Evolutionary conservation across 2,888 invertebrate genomes (phyloP).

Genomic region (Drosophila quinaria): DNA sequence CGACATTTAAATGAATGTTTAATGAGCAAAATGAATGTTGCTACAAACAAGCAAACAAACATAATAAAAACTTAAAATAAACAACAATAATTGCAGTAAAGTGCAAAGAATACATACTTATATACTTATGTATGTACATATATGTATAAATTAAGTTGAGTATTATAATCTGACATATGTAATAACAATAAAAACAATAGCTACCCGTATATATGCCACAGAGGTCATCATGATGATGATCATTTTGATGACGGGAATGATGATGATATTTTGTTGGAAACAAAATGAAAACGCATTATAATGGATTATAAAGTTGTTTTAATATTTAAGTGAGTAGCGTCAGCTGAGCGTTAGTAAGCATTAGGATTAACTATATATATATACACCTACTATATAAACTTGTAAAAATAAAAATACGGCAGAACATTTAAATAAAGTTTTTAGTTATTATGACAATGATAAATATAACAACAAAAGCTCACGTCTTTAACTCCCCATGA

Average conservation of each 20-base stretch:
- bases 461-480: slow-evolving; percentile 56
- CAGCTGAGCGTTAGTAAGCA: slow-evolving; percentile 70
- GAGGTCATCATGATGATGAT: slow-evolving; percentile 6
- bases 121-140: slow-evolving; percentile 42
- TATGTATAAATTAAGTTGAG: slow-evolving; percentile 58
- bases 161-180: slow-evolving; percentile 62
- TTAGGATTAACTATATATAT: slow-evolving; percentile 58
- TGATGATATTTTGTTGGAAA: slow-evolving; percentile 72
- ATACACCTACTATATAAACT: slow-evolving; percentile 32
- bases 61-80: slow-evolving; percentile 28
- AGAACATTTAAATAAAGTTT: slow-evolving; percentile 74
- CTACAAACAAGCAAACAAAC: slow-evolving; percentile 21
- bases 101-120: slow-evolving; percentile 57
- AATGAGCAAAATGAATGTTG: slow-evolving; percentile 71
- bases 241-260: slow-evolving; percentile 13
- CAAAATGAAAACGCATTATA: slow-evolving; percentile 68
- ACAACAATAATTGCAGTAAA: slow-evolving; percentile 65
- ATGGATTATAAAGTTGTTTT: slow-evolving; percentile 78
- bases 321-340: slow-evolving; percentile 75
- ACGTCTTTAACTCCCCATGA: slow-evolving; percentile 21
- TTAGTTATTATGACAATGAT: slow-evolving; percentile 77
- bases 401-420: slow-evolving; percentile 51
- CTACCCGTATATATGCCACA: slow-evolving; percentile 34
- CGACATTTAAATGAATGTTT: slow-evolving; percentile 80
- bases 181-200: slow-evolving; percentile 38